These are phyloP conservation scores for Ciconia stormi DNA, from an alignment of 2,113 vertebrate species.

Conservation along the genomic window DNA sequence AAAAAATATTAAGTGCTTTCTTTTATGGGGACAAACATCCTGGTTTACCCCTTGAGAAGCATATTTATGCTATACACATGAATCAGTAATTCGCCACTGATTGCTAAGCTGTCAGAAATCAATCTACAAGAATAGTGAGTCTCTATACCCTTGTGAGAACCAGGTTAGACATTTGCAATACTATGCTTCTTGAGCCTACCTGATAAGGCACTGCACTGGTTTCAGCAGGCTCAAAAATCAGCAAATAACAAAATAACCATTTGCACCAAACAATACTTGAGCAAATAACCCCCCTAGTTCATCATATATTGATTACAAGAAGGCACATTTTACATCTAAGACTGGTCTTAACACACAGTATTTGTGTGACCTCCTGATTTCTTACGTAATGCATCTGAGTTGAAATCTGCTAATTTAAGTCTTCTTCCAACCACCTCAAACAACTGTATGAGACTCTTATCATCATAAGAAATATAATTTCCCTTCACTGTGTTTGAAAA, in stretches of 20 bases:
- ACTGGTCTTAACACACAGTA: neutral
- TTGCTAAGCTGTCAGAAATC: neutral
- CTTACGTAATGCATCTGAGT: neutral
- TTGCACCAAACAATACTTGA: neutral
- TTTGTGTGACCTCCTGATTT: neutral
- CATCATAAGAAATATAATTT: neutral
- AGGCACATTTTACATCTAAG: neutral
- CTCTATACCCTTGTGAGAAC: neutral
- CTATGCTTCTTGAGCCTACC: neutral
- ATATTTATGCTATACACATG: neutral
- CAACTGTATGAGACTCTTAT: neutral
- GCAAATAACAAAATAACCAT: neutral
- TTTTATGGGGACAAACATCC: neutral
- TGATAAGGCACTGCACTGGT: neutral
- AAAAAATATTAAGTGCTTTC: neutral
- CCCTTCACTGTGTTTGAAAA: neutral
- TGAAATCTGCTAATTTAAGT: neutral
- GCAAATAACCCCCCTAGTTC: neutral
- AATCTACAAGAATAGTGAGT: neutral
- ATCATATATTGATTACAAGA: neutral
- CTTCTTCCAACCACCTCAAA: neutral
- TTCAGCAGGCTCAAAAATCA: slow-evolving; percentile 14
- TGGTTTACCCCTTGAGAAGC: neutral
- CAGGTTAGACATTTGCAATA: neutral
- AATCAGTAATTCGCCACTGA: neutral